These are phyloP conservation scores for Coecobrya sp. DNA, from an alignment of 2,888 invertebrate species.

Conservation along the genomic window DNA sequence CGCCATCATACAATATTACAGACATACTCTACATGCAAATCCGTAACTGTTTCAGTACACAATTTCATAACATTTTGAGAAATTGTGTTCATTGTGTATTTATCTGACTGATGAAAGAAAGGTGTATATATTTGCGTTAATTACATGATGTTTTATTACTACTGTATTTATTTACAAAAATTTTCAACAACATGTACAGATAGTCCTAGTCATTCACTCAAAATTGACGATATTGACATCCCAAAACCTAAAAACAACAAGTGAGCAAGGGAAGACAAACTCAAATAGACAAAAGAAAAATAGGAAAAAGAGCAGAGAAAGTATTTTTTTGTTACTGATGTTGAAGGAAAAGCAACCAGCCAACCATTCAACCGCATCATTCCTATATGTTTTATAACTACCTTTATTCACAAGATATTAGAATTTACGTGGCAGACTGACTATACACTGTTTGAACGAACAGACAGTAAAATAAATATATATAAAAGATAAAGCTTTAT, in stretches of 20 bases:
- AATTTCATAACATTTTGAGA: not conserved
- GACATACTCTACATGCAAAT: not conserved
- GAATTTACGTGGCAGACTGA: not conserved
- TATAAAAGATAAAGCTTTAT: constrained; percentile 75
- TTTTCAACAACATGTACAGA: not conserved
- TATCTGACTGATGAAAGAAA: constrained; percentile 9
- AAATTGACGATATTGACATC: constrained; percentile 69
- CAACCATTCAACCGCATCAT: constrained; percentile 54
- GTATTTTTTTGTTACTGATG: not conserved
- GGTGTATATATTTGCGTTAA: constrained; percentile 54
- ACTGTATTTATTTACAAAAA: not conserved
- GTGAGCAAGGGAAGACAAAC: not conserved
- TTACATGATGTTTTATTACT: constrained; percentile 61
- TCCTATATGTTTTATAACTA: not conserved
- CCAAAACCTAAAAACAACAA: constrained; percentile 9
- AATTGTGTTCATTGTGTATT: constrained; percentile 6
- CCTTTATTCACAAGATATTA: not conserved
- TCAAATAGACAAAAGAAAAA: constrained; percentile 26
- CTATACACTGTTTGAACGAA: not conserved
- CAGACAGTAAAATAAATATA: constrained; percentile 54
- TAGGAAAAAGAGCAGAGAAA: not conserved
- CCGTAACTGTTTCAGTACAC: not conserved
- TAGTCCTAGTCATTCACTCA: constrained; percentile 33
- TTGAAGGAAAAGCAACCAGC: constrained; percentile 22
- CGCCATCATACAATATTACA: not conserved